Evolutionary conservation across 2,113 vertebrate species (phyloP), one percentile per base, ranked within the genome.

Genomic region (Chascanopsetta lugubris): DNA sequence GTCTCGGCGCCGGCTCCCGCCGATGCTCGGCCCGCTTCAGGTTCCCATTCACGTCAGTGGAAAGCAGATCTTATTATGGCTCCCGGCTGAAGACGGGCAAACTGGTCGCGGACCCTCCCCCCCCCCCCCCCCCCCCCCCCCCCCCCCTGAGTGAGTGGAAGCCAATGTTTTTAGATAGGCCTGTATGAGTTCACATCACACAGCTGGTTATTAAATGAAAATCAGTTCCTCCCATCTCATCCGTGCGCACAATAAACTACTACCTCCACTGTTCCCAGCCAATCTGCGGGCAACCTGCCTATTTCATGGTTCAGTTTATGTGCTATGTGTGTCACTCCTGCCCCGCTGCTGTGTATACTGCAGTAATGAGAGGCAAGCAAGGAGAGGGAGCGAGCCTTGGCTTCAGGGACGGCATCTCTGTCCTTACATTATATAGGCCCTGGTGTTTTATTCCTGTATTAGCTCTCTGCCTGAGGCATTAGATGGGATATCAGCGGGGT

Each of bases 121-220:
- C 42, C n/a, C n/a, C n/a, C n/a, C n/a, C n/a, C n/a, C n/a, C n/a
- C n/a, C 43, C 36, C 5, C 20, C 56, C 51, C 61, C 25, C 43
- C 40, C 8, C 5, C 26, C 32, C 24, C n/a, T 2, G 47, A 18
- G 32, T 61, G 48, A 48, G 63, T 49, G 47, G 30, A 43, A 62
- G 62, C 29, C 77, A 57, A 61, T 65, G 69, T 80, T 79, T 80
- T 86, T 75, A 60, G 49, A 82, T 74, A 49, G 69, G 55, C 26
- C 63, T 48, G 48, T 51, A 20, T 69, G 71, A 78, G 55, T 68
- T 79, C 62, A 69, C 69, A 73, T 76, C 73, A 79, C 59, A 79
- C 79, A 81, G 83, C 75, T 84, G 83, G 75, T 80, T 69, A 78
- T 85, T 84, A 80, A 88, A 84, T 63, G 69, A 78, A 77, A 86